Evolutionary conservation across 2,888 invertebrate genomes (phyloP), one percentile per base, ranked within the genome.

Genomic region (Drosophila vallismaia): DNA sequence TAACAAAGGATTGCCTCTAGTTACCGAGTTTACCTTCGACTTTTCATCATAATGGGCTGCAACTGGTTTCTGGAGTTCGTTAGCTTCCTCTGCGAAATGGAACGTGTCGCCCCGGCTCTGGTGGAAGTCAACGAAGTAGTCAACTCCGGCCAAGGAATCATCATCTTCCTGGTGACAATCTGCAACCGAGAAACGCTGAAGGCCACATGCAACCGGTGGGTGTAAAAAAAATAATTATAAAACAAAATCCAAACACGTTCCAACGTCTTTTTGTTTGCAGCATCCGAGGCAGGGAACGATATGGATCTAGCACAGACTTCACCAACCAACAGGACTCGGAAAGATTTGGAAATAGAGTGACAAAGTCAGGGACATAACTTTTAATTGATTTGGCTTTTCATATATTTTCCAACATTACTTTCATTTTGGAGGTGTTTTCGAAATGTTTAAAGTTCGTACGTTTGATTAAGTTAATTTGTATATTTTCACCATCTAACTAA

Each of bases 21-120:
- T 91, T 96, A 95, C 90, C 94, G 94, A 33, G 92, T 96, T 1
- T 97, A 96, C 90, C 86, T 96, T 75, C 96, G 97, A 82, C 92
- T 97, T 28, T 95, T 97, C 89, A 93, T 96, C 79, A 95, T 96
- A 29, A 96, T 96, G 96, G 97, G 96, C 0, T 94, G 96, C 31
- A 95, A 95, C 86, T 97, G 97, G 97, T 93, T 94, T 0, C 94
- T 95, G 91, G 96, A 97, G 89, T 93, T 96, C 55, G 92, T 96
- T 66, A 95, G 95, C 44, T 96, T 95, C 93, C 92, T 94, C 4
- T 56, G 48, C 4, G 9, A 40, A 56, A 14, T 53, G 29, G 10
- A 54, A 28, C 0, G 0, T 0, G 0, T 4, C 2, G 1, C 8
- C 0, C 0, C 3, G 2, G 14, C 4, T 0, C 24, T 76, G 3